Conservation (phyloP, 2,113 vertebrate genomes). For the Laticauda colubrina region DNA sequence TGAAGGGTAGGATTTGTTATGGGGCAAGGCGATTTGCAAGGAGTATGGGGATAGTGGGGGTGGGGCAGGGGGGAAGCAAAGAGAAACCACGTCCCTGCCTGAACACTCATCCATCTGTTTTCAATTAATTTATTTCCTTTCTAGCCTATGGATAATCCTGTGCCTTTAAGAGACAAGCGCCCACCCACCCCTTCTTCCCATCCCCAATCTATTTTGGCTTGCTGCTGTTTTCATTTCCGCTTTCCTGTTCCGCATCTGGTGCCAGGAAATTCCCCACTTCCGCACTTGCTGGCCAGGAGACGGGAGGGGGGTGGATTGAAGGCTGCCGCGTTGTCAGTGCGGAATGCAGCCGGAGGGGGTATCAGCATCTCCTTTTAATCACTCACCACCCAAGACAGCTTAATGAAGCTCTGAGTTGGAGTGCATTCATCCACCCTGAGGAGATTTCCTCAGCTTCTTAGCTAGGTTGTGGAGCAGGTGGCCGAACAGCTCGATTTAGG, state of each 20-base stretch:
- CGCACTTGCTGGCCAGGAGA: background rate
- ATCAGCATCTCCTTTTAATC: background rate
- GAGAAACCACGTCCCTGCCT: background rate
- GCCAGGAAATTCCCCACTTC: slow-evolving; percentile 35
- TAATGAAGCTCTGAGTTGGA: background rate
- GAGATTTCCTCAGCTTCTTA: background rate
- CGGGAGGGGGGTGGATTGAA: background rate
- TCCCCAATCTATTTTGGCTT: slow-evolving; percentile 17
- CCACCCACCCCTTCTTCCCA: background rate
- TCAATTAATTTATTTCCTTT: background rate
- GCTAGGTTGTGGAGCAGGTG: background rate
- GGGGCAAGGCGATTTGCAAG: background rate
- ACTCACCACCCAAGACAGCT: slow-evolving; percentile 9
- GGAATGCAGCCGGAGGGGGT: slow-evolving; percentile 19
- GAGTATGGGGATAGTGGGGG: background rate
- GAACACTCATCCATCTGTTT: background rate
- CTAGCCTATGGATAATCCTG: background rate
- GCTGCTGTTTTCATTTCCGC: slow-evolving; percentile 16
- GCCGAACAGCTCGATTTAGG: background rate
- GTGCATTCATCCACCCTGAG: slow-evolving; percentile 6
- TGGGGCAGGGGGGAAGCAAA: too few relatives aligned
- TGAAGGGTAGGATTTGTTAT: background rate
- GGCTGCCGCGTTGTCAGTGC: slow-evolving; percentile 10
- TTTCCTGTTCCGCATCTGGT: slow-evolving; percentile 25
- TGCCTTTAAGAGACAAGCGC: background rate